Percentiles rank a stretch among this genome's conserved stretches.
phyloP scores from a whole-genome alignment of 2,113 vertebrate species.

The Capra hircus region DNA sequence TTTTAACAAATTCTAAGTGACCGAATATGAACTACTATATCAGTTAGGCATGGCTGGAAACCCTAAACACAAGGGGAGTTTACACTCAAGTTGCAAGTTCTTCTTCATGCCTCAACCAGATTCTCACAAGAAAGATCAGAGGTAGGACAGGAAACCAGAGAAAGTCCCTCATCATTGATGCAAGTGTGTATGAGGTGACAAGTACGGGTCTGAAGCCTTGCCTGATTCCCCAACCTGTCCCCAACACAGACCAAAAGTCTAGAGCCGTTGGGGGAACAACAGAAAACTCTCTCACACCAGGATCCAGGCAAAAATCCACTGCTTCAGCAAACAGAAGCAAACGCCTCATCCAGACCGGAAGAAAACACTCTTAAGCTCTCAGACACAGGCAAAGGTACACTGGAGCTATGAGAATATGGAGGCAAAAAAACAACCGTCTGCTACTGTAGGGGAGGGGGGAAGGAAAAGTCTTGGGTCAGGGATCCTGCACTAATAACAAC shows the following conservation, averaged over 20 bases:
- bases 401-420: not conserved
- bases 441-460: too few relatives aligned
- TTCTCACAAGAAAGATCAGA: not conserved
- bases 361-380: not conserved
- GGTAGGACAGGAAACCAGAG: not conserved
- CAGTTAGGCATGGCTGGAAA: not conserved
- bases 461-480: not conserved
- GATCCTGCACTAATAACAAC: not conserved
- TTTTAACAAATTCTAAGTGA: conserved; percentile 12
- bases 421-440: not conserved
- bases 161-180: not conserved
- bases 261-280: not conserved
- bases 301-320: not conserved
- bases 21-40: not conserved
- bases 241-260: not conserved
- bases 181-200: not conserved
- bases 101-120: not conserved
- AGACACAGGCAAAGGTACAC: not conserved
- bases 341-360: not conserved
- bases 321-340: not conserved
- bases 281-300: not conserved
- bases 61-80: not conserved
- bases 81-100: not conserved
- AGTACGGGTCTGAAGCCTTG: not conserved
- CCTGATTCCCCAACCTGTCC: not conserved